These are phyloP conservation scores for Sycobia sp. DNA, from an alignment of 1,140 invertebrate species.

Conservation along the genomic window DNA sequence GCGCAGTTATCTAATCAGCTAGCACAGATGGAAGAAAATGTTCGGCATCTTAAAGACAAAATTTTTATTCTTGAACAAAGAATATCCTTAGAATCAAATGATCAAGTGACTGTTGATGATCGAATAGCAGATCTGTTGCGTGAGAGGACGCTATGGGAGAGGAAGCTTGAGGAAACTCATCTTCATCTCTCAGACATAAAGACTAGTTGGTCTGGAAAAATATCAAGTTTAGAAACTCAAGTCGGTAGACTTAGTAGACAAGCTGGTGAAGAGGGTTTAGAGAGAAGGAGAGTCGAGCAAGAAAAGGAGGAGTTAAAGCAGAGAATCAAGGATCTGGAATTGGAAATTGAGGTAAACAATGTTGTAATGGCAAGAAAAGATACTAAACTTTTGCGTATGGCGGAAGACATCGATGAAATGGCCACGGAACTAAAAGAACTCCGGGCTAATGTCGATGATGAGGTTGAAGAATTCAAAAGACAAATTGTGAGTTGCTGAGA, in stretches of 20 bases:
- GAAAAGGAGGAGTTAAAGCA: conserved; percentile 71
- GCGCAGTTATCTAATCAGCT: conserved; percentile 65
- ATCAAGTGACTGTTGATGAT: conserved; percentile 68
- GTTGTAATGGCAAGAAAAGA: conserved; percentile 74
- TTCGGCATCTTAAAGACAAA: conserved; percentile 69
- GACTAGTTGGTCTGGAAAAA: conserved; percentile 87
- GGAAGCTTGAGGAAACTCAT: conserved; percentile 81
- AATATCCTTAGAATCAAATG: conserved; percentile 58
- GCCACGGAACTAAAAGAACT: conserved; percentile 67
- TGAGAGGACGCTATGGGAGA: conserved; percentile 73
- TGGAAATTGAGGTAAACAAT: conserved; percentile 72
- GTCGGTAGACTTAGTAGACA: conserved; percentile 77
- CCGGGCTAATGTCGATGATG: conserved; percentile 67
- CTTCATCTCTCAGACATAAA: conserved; percentile 86
- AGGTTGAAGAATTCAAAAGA: conserved; percentile 66
- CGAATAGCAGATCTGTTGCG: conserved; percentile 58
- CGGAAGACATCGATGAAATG: conserved; percentile 69
- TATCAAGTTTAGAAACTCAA: conserved; percentile 83
- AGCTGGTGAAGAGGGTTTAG: conserved; percentile 79
- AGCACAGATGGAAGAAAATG: conserved; percentile 68
- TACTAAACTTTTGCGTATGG: conserved; percentile 69
- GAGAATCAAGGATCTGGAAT: conserved; percentile 69
- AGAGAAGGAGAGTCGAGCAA: conserved; percentile 74
- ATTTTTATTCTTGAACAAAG: conserved; percentile 69
- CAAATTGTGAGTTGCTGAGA: conserved; percentile 71